phyloP scores from a whole-genome alignment of 2,888 invertebrate genomes.

The Hirtodrosophila confusa region DNA sequence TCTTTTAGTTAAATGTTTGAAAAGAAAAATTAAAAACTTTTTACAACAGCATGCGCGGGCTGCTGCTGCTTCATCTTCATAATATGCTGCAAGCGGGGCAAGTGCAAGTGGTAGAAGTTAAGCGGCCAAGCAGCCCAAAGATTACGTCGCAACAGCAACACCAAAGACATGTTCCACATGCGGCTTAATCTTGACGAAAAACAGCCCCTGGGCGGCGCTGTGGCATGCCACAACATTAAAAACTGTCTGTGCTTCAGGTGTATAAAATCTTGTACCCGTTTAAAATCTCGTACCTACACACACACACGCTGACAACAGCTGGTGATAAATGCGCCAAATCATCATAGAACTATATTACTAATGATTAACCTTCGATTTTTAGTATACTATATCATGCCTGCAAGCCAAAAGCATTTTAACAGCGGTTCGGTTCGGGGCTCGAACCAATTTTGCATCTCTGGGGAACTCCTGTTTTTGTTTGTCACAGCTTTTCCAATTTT shows the following conservation, averaged over 20 bases:
- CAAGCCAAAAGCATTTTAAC: too few species aligned
- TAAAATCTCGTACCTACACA: background rate
- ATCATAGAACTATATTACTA: too few species aligned
- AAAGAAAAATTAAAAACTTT: slow-evolving; percentile 80
- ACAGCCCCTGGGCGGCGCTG: slow-evolving; percentile 36
- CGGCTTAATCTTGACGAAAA: slow-evolving; percentile 57
- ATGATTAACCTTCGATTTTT: too few species aligned
- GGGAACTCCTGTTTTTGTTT: too few species aligned
- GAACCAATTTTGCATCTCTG: too few species aligned
- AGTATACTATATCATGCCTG: too few species aligned
- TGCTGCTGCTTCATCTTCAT: slow-evolving; percentile 38
- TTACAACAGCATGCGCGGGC: slow-evolving; percentile 70
- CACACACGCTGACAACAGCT: background rate
- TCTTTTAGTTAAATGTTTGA: slow-evolving; percentile 80
- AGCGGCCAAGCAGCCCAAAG: slow-evolving; percentile 66
- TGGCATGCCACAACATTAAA: slow-evolving; percentile 39
- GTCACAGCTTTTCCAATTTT: too few species aligned
- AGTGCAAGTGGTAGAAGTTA: slow-evolving; percentile 76
- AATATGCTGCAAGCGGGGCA: slow-evolving; percentile 59
- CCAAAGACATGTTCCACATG: slow-evolving; percentile 46
- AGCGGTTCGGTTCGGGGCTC: too few species aligned
- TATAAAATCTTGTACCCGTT: background rate
- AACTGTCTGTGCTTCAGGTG: slow-evolving; percentile 8
- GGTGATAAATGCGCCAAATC: slow-evolving; percentile 13
- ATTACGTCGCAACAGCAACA: slow-evolving; percentile 46